phyloP scores from a whole-genome alignment of 2,113 vertebrate species.

The Bubo scandiacus region DNA sequence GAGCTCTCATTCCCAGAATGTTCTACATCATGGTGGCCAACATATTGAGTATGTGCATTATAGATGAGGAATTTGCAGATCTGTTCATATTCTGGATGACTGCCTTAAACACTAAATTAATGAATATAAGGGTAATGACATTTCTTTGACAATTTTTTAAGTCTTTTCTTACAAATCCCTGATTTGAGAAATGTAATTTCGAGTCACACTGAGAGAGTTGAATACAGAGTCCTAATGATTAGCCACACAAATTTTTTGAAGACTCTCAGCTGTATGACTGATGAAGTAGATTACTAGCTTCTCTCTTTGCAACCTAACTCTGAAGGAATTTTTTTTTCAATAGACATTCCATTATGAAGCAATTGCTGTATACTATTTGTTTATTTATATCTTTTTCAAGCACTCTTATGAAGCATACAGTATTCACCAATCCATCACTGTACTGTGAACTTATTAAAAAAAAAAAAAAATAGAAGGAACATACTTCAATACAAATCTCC shows the following conservation, averaged over 20 bases:
- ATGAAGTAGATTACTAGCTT: not conserved
- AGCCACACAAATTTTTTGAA: not conserved
- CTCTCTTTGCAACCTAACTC: not conserved
- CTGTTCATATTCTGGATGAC: not conserved
- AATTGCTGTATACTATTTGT: not conserved
- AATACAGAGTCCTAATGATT: not conserved
- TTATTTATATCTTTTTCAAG: not conserved
- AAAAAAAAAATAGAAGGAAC: not conserved
- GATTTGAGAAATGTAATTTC: not conserved
- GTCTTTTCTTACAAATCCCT: not conserved
- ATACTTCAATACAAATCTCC: not conserved
- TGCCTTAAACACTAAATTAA: not conserved
- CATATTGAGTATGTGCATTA: not conserved
- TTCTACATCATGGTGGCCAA: not conserved
- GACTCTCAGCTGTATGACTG: not conserved
- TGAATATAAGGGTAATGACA: not conserved
- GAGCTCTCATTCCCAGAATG: not conserved
- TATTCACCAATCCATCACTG: not conserved
- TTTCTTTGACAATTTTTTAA: not conserved
- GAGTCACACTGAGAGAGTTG: not conserved
- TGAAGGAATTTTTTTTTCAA: not conserved
- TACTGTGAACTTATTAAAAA: not conserved
- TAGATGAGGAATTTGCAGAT: not conserved
- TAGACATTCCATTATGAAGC: not conserved
- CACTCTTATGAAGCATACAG: not conserved